phyloP scores from a whole-genome alignment of 2,113 vertebrate genomes.

The pig (Sus scrofa) region DNA sequence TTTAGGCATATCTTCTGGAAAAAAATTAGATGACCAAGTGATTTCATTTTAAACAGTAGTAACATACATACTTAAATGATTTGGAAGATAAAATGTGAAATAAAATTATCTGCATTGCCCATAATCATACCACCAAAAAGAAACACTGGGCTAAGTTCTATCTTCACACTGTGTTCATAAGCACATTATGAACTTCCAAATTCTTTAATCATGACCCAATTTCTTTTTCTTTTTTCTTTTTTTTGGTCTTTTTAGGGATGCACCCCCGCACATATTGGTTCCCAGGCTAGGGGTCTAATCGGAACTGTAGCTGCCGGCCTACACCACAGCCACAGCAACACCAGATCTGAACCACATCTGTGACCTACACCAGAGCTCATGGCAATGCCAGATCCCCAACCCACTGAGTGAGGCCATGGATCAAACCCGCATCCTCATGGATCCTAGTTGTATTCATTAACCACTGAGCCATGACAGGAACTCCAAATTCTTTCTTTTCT shows the following conservation, averaged over 20 bases:
- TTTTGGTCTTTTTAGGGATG: too few relatives aligned
- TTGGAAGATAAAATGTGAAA: background rate
- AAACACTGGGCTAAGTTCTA: background rate
- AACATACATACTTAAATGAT: background rate
- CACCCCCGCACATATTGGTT: too few relatives aligned
- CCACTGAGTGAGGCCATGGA: too few relatives aligned
- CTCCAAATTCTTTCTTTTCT: background rate
- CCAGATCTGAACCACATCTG: too few relatives aligned
- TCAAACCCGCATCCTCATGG: too few relatives aligned
- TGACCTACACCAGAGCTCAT: too few relatives aligned
- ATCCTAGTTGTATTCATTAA: too few relatives aligned
- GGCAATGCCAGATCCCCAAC: too few relatives aligned
- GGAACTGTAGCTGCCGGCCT: too few relatives aligned
- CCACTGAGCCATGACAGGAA: too few relatives aligned
- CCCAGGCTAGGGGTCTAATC: too few relatives aligned
- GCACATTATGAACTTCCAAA: background rate
- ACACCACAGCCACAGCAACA: too few relatives aligned
- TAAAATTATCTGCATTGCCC: background rate
- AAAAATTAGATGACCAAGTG: background rate
- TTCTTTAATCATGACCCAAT: background rate
- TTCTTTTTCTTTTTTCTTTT: background rate
- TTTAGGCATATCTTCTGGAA: background rate
- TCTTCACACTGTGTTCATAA: background rate
- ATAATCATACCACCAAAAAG: background rate
- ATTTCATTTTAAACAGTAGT: background rate